phyloP scores from a whole-genome alignment of 2,113 vertebrate genomes.

The Recurvirostra avosetta region DNA sequence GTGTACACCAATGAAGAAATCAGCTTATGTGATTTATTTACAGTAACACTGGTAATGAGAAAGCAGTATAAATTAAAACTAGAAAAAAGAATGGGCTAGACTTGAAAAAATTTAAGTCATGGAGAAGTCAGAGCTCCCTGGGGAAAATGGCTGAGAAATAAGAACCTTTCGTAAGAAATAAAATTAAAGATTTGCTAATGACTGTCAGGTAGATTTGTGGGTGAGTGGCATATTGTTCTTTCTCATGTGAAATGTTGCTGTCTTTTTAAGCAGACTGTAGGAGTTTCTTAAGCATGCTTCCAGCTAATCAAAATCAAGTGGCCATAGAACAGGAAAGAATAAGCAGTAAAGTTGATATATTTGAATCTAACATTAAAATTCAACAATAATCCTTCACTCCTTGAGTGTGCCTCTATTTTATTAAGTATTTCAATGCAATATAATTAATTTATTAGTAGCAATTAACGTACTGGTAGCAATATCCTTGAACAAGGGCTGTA shows the following conservation, averaged over 20 bases:
- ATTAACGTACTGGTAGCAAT: not conserved
- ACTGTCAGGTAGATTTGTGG: slow-evolving; percentile 53
- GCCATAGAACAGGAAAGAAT: slow-evolving; percentile 34
- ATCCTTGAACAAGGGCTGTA: slow-evolving; percentile 31
- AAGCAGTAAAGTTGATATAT: slow-evolving; percentile 49
- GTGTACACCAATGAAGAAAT: slow-evolving; percentile 32
- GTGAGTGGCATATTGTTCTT: slow-evolving; percentile 47
- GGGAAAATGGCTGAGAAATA: slow-evolving; percentile 38
- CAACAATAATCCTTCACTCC: slow-evolving; percentile 40
- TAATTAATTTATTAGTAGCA: slow-evolving; percentile 64
- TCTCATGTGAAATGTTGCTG: slow-evolving; percentile 22
- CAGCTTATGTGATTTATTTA: slow-evolving; percentile 47
- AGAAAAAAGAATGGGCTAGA: not conserved
- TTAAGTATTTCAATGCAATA: slow-evolving; percentile 40
- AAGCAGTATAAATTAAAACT: slow-evolving; percentile 50
- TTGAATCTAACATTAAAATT: slow-evolving; percentile 60
- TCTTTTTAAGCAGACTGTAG: slow-evolving; percentile 44
- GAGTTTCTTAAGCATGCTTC: slow-evolving; percentile 34
- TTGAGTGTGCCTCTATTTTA: slow-evolving; percentile 30
- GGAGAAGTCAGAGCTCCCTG: not conserved
- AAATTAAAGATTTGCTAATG: slow-evolving; percentile 38
- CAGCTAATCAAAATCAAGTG: slow-evolving; percentile 66
- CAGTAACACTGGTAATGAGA: slow-evolving; percentile 46
- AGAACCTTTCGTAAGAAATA: slow-evolving; percentile 48
- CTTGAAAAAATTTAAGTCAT: not conserved